Percentiles rank a stretch among this genome's conserved stretches.
phyloP scores from a whole-genome alignment of 2,888 invertebrate species.

The Alsophila aescularia region DNA sequence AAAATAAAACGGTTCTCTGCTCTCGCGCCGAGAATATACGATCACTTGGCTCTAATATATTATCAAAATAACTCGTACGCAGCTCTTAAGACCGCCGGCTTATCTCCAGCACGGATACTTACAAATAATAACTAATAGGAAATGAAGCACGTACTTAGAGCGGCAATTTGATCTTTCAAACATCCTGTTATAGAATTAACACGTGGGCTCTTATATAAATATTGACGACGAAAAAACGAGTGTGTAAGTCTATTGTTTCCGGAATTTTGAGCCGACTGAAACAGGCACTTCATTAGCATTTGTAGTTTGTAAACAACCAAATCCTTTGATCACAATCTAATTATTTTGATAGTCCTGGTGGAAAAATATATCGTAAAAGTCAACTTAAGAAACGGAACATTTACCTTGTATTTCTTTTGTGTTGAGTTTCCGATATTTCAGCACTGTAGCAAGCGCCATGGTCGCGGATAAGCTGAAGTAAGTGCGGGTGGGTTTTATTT shows the following conservation, averaged over 20 bases:
- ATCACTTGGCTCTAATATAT: constrained; percentile 75
- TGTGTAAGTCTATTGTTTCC: constrained; percentile 65
- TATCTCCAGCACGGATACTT: constrained; percentile 67
- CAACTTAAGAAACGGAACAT: too few species aligned
- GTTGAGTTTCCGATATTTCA: too few species aligned
- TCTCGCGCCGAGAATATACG: constrained; percentile 63
- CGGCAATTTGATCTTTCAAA: constrained; percentile 71
- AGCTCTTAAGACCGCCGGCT: constrained; percentile 55
- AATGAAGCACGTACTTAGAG: constrained; percentile 74
- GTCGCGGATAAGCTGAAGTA: too few species aligned
- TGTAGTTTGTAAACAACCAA: constrained; percentile 4
- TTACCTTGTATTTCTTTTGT: too few species aligned
- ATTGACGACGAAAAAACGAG: constrained; percentile 66
- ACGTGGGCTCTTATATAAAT: constrained; percentile 74
- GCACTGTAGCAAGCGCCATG: too few species aligned
- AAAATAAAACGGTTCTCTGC: constrained; percentile 78
- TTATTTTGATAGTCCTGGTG: too few species aligned
- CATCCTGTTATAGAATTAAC: constrained; percentile 78
- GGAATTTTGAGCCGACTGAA: constrained; percentile 38
- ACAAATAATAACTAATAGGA: constrained; percentile 77
- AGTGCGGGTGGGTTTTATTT: too few species aligned
- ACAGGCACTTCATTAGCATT: neutral
- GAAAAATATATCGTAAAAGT: too few species aligned
- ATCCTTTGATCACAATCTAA: neutral
- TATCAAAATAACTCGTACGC: constrained; percentile 72